These are phyloP conservation scores for Tipula helvola DNA, from an alignment of 2,888 invertebrate genomes.

Conservation along the genomic window DNA sequence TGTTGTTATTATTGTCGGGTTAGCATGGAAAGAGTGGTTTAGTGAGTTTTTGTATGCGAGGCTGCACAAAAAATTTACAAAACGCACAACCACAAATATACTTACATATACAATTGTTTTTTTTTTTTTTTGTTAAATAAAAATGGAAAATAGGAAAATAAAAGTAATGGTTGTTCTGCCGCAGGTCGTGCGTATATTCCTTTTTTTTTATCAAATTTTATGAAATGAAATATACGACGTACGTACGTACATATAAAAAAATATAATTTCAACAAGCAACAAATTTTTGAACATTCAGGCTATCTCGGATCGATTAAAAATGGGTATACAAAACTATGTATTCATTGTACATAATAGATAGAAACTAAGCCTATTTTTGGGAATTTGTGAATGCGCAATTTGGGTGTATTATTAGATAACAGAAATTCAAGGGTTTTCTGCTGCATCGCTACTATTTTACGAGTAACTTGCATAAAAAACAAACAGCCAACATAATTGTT, in stretches of 20 bases:
- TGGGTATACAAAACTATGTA: not conserved
- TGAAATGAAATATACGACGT: not conserved
- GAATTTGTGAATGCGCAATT: not conserved
- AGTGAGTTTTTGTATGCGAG: not conserved
- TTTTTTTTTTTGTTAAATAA: not conserved
- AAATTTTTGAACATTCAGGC: not conserved
- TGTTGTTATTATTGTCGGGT: not conserved
- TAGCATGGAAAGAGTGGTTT: not conserved
- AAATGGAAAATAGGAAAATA: not conserved
- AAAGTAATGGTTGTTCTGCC: not conserved
- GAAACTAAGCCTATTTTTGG: not conserved
- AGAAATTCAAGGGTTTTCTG: not conserved
- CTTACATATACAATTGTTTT: not conserved
- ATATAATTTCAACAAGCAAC: not conserved
- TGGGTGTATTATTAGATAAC: not conserved
- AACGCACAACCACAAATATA: conserved; percentile 4
- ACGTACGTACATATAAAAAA: not conserved
- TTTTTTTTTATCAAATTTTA: not conserved
- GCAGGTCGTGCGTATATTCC: conserved; percentile 4
- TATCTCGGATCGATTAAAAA: not conserved
- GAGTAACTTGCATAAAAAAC: no score
- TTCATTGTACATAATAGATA: not conserved
- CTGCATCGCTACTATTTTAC: not conserved
- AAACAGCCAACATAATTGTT: no score
- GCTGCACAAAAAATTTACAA: not conserved